A percentile compares a stretch with the other conserved stretches of the same genome.
Evolutionary conservation across 1,140 invertebrate genomes (phyloP).

Genomic region (Drosophila pseudoananassae): DNA sequence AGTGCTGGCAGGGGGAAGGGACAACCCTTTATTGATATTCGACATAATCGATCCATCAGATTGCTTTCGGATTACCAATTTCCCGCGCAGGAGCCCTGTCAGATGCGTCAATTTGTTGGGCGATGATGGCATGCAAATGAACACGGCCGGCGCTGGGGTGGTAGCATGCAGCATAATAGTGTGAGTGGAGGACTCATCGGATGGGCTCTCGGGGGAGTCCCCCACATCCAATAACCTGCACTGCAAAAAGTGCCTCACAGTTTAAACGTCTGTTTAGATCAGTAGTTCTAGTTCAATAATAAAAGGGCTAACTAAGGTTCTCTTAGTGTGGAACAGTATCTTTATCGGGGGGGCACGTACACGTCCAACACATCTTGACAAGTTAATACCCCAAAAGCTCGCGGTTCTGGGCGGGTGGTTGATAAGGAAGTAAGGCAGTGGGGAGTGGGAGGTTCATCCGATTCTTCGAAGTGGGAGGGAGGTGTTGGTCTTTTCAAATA

Average conservation of each 20-base stretch:
- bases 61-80: slow-evolving; percentile 14
- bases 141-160: slow-evolving; percentile 43
- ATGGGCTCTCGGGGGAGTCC: slow-evolving; percentile 1
- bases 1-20: slow-evolving; percentile 1
- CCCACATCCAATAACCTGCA: too few relatives aligned
- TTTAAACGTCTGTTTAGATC: too few relatives aligned
- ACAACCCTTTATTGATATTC: slow-evolving; percentile 72
- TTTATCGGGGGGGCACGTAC: slow-evolving; percentile 70
- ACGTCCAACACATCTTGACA: slow-evolving; percentile 59
- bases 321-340: slow-evolving; percentile 9
- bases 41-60: slow-evolving; percentile 68
- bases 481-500: slow-evolving; percentile 2
- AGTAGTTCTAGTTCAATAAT: too few relatives aligned
- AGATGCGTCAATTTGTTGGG: slow-evolving; percentile 72
- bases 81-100: slow-evolving; percentile 4
- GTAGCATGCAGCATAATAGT: slow-evolving; percentile 37
- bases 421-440: slow-evolving; percentile 65
- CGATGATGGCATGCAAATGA: slow-evolving; percentile 74
- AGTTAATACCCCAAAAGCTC: slow-evolving; percentile 54
- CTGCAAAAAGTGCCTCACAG: too few relatives aligned
- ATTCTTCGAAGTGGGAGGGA: slow-evolving; percentile 17
- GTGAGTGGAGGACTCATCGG: slow-evolving; percentile 30
- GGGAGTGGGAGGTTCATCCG: slow-evolving; percentile 46
- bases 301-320: too few relatives aligned
- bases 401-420: slow-evolving; percentile 38